A percentile compares a stretch with the other conserved stretches of the same genome.
These are phyloP conservation scores for Oedothorax gibbosus DNA, from an alignment of 1,140 invertebrate genomes.

Conservation along the genomic window DNA sequence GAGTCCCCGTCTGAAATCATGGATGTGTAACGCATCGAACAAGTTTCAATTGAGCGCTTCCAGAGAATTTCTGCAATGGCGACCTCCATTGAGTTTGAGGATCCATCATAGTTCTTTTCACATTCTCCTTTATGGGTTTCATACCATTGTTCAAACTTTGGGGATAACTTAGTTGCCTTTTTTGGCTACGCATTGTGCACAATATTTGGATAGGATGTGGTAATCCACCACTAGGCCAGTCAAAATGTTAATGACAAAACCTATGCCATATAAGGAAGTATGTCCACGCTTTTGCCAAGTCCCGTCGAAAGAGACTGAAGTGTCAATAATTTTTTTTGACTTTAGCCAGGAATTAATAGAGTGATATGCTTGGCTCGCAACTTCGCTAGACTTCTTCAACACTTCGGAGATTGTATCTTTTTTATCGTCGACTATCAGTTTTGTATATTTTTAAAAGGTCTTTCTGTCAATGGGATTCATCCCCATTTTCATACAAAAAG, in stretches of 20 bases:
- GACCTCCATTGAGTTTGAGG: too few species aligned
- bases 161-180: neutral
- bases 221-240: neutral
- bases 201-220: neutral
- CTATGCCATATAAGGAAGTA: neutral
- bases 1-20: too few species aligned
- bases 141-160: neutral
- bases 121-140: neutral
- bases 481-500: neutral
- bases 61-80: too few species aligned
- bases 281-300: conserved; percentile 1
- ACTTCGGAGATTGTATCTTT: neutral
- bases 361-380: neutral
- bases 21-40: too few species aligned
- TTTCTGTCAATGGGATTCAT: conserved; percentile 4
- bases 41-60: too few species aligned
- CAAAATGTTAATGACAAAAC: neutral
- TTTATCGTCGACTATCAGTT: neutral
- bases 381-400: neutral
- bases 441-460: neutral
- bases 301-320: neutral
- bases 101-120: neutral
- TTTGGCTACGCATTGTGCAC: neutral
- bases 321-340: neutral
- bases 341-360: neutral